Evolutionary conservation across 2,888 invertebrate species (phyloP), one percentile per base, ranked within the genome.

Genomic region (Agrochola macilenta): DNA sequence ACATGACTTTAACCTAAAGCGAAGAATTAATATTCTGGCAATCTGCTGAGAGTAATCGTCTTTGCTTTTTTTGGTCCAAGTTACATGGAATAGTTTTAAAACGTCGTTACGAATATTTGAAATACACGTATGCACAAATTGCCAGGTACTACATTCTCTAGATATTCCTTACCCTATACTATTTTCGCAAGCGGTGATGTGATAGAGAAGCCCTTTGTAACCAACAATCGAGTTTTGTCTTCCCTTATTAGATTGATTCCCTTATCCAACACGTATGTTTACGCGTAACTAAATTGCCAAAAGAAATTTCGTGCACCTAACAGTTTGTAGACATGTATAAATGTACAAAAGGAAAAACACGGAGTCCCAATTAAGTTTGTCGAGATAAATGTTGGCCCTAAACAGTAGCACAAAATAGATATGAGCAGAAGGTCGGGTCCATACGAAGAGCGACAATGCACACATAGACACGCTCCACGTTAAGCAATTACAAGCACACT

Each of bases 381-480:
- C 85, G 92, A 93, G 93, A 95, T 94, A 94, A 95, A 95, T 94
- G 94, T 91, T 90, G 88, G 90, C 82, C 91, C 91, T 93, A 92
- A 93, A 92, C 88, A 89, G 57, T 58, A 17, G 8, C 5, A 46
- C 23, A 8, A 20, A 63, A 35, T 30, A 52, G 12, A 23, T 35
- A 26, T 17, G 2, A 2, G 3, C 76, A 79, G 52, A 79, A 82
- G 78, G 57, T 52, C 8, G 0, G 23, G 20, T 57, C 5, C 17
- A 5, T 11, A 43, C 1, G 5, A 12, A 9, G 23, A 52, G 5
- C 1, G 0, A 26, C 30, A 64, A 14, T 5, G 4, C 12, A 12
- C 12, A 2, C 17, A 17, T 8, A 77, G 11, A n/a, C 11, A 57
- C 2, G n/a, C 20, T 76, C 52, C 26, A 26, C 2, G 20, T 23